Percentiles rank a stretch among this genome's conserved stretches.
Conservation (phyloP, 2,888 invertebrate species). For the Drosophila yooni region DNA sequence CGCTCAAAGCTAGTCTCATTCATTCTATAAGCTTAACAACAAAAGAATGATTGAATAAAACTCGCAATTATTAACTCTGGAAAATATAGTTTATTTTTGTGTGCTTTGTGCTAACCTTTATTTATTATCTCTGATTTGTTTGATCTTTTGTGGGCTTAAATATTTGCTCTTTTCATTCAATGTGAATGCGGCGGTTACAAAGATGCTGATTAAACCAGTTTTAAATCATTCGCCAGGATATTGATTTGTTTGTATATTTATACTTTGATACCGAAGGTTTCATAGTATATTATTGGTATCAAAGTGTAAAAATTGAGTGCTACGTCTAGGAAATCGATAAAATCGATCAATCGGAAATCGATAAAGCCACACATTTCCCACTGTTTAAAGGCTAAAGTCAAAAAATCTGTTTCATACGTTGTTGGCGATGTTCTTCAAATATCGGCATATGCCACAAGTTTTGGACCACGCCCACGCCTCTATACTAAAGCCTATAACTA, state of each 20-base stretch:
- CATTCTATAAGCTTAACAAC: neutral
- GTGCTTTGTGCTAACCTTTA: neutral
- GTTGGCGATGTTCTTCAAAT: neutral
- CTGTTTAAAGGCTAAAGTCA: no score
- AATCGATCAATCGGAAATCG: no score
- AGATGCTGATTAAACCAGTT: constrained; percentile 43
- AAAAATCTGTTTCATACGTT: neutral
- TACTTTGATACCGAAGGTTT: neutral
- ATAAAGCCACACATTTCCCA: neutral
- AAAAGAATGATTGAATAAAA: neutral
- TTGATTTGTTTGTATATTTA: constrained; percentile 15
- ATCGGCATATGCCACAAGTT: no score
- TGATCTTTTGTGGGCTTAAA: neutral
- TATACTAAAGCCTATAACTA: no score
- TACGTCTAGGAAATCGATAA: no score
- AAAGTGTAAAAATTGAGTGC: no score
- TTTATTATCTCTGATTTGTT: constrained; percentile 5
- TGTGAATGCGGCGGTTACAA: constrained; percentile 12
- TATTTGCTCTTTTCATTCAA: neutral
- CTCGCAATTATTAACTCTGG: neutral
- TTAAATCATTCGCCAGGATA: constrained; percentile 19
- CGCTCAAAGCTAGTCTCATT: neutral
- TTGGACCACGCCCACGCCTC: no score
- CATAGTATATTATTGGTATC: neutral
- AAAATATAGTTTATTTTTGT: neutral